These are phyloP conservation scores for Dilophus febrilis DNA, from an alignment of 2,888 invertebrate species.

Conservation along the genomic window DNA sequence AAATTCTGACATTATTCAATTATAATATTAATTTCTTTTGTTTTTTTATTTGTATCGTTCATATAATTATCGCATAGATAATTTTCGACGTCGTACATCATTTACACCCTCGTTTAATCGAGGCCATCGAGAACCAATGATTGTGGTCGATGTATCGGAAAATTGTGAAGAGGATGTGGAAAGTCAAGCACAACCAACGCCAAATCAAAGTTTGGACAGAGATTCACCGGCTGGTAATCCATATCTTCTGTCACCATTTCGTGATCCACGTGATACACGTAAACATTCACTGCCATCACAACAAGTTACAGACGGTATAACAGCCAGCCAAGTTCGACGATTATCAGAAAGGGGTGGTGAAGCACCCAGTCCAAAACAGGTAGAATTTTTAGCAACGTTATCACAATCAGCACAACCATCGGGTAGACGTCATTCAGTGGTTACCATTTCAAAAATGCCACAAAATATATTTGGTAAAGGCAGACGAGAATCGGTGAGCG, in stretches of 20 bases:
- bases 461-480: conserved; percentile 57
- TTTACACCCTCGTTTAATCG: too few species aligned
- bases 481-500: conserved; percentile 62
- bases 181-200: conserved; percentile 33
- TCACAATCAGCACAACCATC: conserved; percentile 57
- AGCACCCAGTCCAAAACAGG: conserved; percentile 60
- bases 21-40: too few species aligned
- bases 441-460: conserved; percentile 70
- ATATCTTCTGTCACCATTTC: conserved; percentile 65
- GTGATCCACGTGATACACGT: conserved; percentile 52
- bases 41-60: too few species aligned
- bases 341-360: conserved; percentile 65
- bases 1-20: too few species aligned
- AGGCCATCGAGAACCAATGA: conserved; percentile 18
- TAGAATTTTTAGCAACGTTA: conserved; percentile 66
- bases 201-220: conserved; percentile 48
- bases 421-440: conserved; percentile 69
- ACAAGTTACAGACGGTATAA: conserved; percentile 68
- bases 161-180: conserved; percentile 45
- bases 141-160: conserved; percentile 65
- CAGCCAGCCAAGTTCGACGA: conserved; percentile 70
- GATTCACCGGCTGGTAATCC: conserved; percentile 69
- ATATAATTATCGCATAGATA: too few species aligned
- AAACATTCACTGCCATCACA: conserved; percentile 75
- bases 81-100: too few species aligned